Base-by-base conservation (phyloP, 2,888 invertebrate species). In the Notodonta ziczac region DNA sequence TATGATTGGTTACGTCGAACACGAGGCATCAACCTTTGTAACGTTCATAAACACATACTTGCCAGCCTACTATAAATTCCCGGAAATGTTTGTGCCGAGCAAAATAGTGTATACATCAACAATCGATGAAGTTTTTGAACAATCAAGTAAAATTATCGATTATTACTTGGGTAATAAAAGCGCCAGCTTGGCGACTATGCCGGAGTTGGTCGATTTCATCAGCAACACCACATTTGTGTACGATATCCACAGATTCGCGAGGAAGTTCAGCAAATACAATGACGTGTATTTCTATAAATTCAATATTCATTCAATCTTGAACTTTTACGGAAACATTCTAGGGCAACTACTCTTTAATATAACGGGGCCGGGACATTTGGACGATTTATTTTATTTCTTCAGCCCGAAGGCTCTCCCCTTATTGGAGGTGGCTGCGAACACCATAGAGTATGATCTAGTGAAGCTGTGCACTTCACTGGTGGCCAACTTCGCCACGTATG, bases 11-110 rank as follows among this genome's bases (percentile, higher is more conserved):
- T 57, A 53, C 16, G 44, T 32, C 7, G 32, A n/a, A 14, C 39
- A 53, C 8, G 60, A 60, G 35, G 8, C 42, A 4, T 32, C 52
- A 9, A 13, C 57, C 9, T 51, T 57, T 16, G 32, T 60, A 14
- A 13, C 42, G 32, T 35, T 44, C 9, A 24, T 46, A n/a, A 14
- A 53, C 0, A 13, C 32, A 14, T 53, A 4, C 10, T 35, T 56
- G 14, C 13, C 53, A 35, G 39, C 51, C 40, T 60, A 57, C 16
- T 13, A 53, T 10, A 24, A 52, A 5, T 58, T 46, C 14, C 44
- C 53, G 13, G 57, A 60, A 53, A 40, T 70, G 50, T 55, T 68
- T 7, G 63, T 61, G 9, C 70, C 70, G 6, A 42, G 56, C 24
- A 60, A 60, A 35, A 48, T 63, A 4, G 53, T 58, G 12, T 42